A percentile compares a stretch with the other conserved stretches of the same genome.
Evolutionary conservation across 2,888 invertebrate genomes (phyloP).

Genomic region (Poecilus cupreus): DNA sequence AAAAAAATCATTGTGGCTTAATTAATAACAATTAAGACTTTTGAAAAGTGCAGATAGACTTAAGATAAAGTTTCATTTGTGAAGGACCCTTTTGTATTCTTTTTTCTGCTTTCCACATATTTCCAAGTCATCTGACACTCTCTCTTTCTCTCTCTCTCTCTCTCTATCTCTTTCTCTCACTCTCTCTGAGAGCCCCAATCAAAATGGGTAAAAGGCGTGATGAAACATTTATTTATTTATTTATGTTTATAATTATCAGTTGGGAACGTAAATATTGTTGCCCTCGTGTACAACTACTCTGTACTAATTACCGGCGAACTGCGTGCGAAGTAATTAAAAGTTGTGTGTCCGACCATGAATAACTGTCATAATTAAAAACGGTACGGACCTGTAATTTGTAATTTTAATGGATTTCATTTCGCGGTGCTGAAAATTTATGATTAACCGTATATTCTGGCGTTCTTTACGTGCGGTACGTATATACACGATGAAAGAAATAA

Average conservation of each 20-base stretch:
- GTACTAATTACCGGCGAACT: not conserved
- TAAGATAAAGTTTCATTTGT: too few species aligned
- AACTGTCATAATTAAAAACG: slow-evolving; percentile 48
- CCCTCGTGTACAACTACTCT: not conserved
- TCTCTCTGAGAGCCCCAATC: too few species aligned
- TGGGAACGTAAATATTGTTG: not conserved
- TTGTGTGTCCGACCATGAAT: not conserved
- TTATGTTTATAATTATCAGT: not conserved
- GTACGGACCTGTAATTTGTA: slow-evolving; percentile 39
- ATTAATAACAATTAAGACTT: too few species aligned
- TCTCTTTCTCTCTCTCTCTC: too few species aligned
- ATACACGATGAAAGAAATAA: slow-evolving; percentile 8
- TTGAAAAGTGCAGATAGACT: too few species aligned
- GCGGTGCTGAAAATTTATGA: slow-evolving; percentile 46
- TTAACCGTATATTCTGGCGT: slow-evolving; percentile 29
- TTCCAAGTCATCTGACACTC: too few species aligned
- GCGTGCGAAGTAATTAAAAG: slow-evolving; percentile 34
- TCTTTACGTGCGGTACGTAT: not conserved
- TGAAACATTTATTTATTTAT: too few species aligned
- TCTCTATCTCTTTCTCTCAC: too few species aligned
- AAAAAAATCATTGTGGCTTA: too few species aligned
- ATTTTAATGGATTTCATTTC: slow-evolving; percentile 40
- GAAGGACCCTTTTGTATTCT: too few species aligned
- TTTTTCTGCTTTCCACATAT: too few species aligned
- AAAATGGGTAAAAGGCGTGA: too few species aligned